Base-by-base conservation (phyloP, 2,888 invertebrate genomes). In the Drosophila borborema region DNA sequence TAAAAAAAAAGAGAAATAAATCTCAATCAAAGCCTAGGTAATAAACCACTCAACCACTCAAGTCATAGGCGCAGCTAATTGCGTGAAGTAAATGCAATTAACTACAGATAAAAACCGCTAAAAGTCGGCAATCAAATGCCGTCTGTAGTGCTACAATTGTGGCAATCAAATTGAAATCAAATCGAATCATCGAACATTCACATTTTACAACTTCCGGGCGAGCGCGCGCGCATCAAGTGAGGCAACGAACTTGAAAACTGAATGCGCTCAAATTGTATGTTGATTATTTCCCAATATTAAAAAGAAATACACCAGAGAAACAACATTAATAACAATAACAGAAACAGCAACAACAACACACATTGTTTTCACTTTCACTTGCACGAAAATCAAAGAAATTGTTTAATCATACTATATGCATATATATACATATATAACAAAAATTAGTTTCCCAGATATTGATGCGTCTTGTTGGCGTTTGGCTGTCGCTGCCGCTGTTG, bases 231-330 rank as follows among this genome's bases (percentile, higher is more conserved):
- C 49, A 53, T 45, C 58, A 65, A 65, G 46, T 74, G 64, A 65
- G 65, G 61, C 63, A 84, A 72, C 82, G 79, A 82, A 84, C 84
- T 82, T 82, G 80, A 80, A 45, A 60, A 48, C 74, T 71, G 71
- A 78, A 74, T 70, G 38, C 46, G 38, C 46, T 48, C 10, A 62
- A 78, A 68, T 78, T 65, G 46, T 59, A 65, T 74, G 64, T 69
- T 73, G 74, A 74, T 73, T 69, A 69, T 65, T 59, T 48, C 53
- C 41, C 59, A 73, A 65, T 43, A 60, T 49, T 34, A 62, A 53
- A 43, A 41, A 45, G 4, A 46, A 10, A 28, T 10, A 6, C 34
- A 43, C 34, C 51, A 54, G 45, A 0, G 23, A n/a, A 20, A 23
- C 48, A 31, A 28, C 48, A 41, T 41, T 41, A 34, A 34, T 2